These are phyloP conservation scores for Cephalotes varians DNA, from an alignment of 2,888 invertebrate species.

Conservation along the genomic window DNA sequence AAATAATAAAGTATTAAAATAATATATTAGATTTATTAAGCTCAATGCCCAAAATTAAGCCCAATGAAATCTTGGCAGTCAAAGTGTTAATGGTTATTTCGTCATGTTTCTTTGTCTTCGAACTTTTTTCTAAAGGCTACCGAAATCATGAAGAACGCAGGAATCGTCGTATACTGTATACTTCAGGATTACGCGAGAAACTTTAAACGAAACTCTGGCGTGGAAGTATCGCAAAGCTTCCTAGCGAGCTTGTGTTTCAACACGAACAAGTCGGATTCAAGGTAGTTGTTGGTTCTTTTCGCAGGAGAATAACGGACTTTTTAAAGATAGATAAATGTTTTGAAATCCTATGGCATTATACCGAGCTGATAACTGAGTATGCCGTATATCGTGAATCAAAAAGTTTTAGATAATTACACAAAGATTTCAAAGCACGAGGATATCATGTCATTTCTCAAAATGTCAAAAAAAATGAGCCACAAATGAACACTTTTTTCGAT, in stretches of 20 bases:
- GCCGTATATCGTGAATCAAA: constrained; percentile 9
- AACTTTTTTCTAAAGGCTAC: constrained; percentile 50
- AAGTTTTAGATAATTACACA: constrained; percentile 32
- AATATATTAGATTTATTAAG: no score
- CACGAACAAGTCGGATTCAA: constrained; percentile 42
- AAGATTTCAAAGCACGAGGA: neutral
- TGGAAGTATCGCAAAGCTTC: constrained; percentile 72
- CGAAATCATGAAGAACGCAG: constrained; percentile 58
- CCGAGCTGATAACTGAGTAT: constrained; percentile 39
- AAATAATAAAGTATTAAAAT: no score
- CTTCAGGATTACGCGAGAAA: constrained; percentile 77
- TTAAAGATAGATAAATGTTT: constrained; percentile 53
- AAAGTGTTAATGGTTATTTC: constrained; percentile 43
- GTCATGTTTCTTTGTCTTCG: constrained; percentile 36
- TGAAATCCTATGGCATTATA: constrained; percentile 39
- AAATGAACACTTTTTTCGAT: neutral
- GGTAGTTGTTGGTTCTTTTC: constrained; percentile 47
- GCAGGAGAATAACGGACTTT: constrained; percentile 45
- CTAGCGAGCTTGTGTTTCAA: constrained; percentile 45
- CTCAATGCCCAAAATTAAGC: no score
- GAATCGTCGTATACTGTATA: constrained; percentile 68
- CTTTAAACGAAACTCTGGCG: constrained; percentile 75
- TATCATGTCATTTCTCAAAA: neutral
- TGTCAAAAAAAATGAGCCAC: neutral
- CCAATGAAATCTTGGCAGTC: no score